Evolutionary conservation across 2,797 vertebrate species (phyloP).

Genomic region (Onychomys arenicola): DNA sequence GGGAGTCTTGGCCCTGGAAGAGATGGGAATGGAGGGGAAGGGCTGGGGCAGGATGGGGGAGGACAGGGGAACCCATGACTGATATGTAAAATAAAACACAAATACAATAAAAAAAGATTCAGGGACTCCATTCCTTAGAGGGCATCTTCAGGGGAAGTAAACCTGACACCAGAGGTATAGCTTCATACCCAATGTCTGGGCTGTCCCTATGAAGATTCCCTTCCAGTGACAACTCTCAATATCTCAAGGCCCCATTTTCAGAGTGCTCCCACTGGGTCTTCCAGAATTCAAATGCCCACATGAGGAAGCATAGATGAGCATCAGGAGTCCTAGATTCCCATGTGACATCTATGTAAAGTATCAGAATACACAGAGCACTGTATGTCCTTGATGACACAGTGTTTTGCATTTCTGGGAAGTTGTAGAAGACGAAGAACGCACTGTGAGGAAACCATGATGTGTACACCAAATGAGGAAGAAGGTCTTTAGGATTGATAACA

Average conservation of each 20-base stretch:
- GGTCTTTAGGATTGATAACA: neutral
- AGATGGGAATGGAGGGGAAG: no score
- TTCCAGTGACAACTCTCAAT: neutral
- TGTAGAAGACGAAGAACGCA: neutral
- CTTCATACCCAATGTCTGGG: neutral
- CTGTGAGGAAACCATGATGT: neutral
- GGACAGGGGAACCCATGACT: no score
- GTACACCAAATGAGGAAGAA: neutral
- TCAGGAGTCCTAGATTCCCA: neutral
- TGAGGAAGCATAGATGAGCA: neutral
- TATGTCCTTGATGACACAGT: neutral
- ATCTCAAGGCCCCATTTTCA: neutral
- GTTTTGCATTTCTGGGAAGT: neutral
- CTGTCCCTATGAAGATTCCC: neutral
- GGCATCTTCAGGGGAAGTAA: neutral
- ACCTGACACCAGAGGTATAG: neutral
- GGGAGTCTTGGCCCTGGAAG: no score
- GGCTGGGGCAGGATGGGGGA: no score
- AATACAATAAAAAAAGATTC: no score
- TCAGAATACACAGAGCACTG: neutral
- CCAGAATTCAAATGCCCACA: neutral
- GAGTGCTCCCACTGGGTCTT: no score
- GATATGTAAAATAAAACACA: no score
- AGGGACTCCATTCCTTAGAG: neutral
- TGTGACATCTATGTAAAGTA: neutral